Evolutionary conservation across 2,888 invertebrate species (phyloP).

Genomic region (Galeopsomyia nigrocyanea): DNA sequence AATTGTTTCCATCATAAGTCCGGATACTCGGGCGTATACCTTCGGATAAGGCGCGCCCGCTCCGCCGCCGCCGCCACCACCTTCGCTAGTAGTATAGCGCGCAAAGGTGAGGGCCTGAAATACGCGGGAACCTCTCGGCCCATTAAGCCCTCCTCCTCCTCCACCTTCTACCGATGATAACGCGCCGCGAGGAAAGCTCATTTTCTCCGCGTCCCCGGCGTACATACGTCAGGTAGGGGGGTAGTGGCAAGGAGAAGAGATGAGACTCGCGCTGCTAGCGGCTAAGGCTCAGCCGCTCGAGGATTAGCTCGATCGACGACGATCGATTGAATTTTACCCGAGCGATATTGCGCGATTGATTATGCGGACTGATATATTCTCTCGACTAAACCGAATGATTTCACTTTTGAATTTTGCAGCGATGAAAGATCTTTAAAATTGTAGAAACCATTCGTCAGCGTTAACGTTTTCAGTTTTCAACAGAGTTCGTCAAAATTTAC

Average conservation of each 20-base stretch:
- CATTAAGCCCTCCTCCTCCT: constrained; percentile 56
- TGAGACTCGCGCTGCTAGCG: constrained; percentile 1
- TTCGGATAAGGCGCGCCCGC: constrained; percentile 60
- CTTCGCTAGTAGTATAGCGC: constrained; percentile 39
- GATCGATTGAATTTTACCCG: constrained; percentile 45
- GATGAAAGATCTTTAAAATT: no score
- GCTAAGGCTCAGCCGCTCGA: constrained; percentile 20
- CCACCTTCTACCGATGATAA: constrained; percentile 50
- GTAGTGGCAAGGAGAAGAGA: neutral
- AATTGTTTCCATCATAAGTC: constrained; percentile 70
- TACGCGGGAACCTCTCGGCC: constrained; percentile 60
- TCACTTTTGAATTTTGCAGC: no score
- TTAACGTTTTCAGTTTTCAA: no score
- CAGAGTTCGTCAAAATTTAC: no score
- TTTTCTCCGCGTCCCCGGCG: constrained; percentile 39
- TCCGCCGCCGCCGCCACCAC: constrained; percentile 32
- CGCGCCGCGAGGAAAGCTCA: constrained; percentile 42
- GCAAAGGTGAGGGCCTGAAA: constrained; percentile 57
- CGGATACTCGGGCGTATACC: constrained; percentile 65
- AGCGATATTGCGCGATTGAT: constrained; percentile 41
- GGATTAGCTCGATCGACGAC: constrained; percentile 47
- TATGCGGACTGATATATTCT: constrained; percentile 11
- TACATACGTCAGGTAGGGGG: neutral
- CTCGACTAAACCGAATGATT: no score
- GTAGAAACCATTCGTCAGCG: no score